These are phyloP conservation scores for Hydrocynus forskahlii DNA, from an alignment of 2,797 vertebrate species.

Conservation along the genomic window DNA sequence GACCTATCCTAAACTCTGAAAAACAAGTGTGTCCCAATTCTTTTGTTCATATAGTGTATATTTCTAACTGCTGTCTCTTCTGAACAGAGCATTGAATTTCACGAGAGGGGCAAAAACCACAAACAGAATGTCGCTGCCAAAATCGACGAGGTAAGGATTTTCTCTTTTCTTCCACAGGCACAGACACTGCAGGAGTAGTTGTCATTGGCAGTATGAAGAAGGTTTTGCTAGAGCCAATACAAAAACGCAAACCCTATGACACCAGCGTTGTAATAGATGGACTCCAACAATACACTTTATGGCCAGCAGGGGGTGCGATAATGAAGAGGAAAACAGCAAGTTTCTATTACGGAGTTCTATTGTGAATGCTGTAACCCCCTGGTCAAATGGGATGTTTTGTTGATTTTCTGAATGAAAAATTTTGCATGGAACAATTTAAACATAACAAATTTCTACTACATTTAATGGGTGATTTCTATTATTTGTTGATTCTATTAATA, in stretches of 20 bases:
- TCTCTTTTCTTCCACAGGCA: too few relatives aligned
- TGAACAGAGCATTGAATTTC: slow-evolving; percentile 94
- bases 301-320: slow-evolving; percentile 10
- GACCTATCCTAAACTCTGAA: too few relatives aligned
- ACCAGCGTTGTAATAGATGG: not conserved
- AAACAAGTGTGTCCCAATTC: too few relatives aligned
- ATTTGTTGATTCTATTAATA: too few relatives aligned
- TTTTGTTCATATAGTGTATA: slow-evolving; percentile 11
- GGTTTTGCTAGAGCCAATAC: not conserved
- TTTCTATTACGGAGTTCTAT: not conserved
- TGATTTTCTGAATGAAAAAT: too few relatives aligned
- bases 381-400: too few relatives aligned
- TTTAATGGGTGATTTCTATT: too few relatives aligned
- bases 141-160: slow-evolving; percentile 87
- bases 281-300: not conserved
- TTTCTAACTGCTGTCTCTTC: slow-evolving; percentile 42
- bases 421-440: too few relatives aligned
- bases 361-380: too few relatives aligned
- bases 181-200: not conserved
- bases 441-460: too few relatives aligned
- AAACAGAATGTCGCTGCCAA: slow-evolving; percentile 98
- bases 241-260: not conserved
- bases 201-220: not conserved
- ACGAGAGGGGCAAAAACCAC: slow-evolving; percentile 98
- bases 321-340: not conserved